phyloP scores from a whole-genome alignment of 2,888 invertebrate species.

The Sarcophaga rosellei region DNA sequence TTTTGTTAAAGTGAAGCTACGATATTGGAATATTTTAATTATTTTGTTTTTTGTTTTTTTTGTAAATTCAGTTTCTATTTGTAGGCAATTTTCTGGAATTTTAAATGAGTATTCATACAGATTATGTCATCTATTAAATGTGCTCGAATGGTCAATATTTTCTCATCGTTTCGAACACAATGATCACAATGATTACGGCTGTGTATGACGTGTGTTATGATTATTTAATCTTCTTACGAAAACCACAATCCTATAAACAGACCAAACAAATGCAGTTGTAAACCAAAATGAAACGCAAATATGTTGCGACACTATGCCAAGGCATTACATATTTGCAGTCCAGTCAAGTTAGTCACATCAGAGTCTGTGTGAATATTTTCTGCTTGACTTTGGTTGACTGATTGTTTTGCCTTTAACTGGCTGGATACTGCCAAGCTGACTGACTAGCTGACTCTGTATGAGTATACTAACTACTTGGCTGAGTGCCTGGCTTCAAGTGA shows the following conservation, averaged over 20 bases:
- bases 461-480: not conserved
- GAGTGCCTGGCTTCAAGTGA: not conserved
- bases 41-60: too few relatives aligned
- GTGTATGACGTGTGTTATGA: constrained; percentile 55
- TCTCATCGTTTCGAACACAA: constrained; percentile 40
- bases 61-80: too few relatives aligned
- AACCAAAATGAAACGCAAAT: constrained; percentile 44
- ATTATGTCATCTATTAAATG: not conserved
- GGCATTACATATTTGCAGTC: constrained; percentile 8
- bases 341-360: not conserved
- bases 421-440: not conserved
- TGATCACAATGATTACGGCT: not conserved
- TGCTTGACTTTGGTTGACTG: constrained; percentile 35
- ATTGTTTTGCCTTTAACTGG: not conserved
- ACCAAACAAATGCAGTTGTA: constrained; percentile 3
- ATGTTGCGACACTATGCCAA: constrained; percentile 16
- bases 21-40: too few relatives aligned
- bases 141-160: constrained; percentile 2
- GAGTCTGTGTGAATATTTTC: constrained; percentile 28
- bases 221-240: constrained; percentile 62
- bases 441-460: not conserved
- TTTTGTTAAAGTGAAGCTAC: too few relatives aligned
- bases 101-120: too few relatives aligned
- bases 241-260: constrained; percentile 41
- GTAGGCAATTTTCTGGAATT: too few relatives aligned